Percentiles rank a stretch among this genome's conserved stretches.
phyloP scores from a whole-genome alignment of 1,140 invertebrate genomes.

The Neodiprion virginianus region DNA sequence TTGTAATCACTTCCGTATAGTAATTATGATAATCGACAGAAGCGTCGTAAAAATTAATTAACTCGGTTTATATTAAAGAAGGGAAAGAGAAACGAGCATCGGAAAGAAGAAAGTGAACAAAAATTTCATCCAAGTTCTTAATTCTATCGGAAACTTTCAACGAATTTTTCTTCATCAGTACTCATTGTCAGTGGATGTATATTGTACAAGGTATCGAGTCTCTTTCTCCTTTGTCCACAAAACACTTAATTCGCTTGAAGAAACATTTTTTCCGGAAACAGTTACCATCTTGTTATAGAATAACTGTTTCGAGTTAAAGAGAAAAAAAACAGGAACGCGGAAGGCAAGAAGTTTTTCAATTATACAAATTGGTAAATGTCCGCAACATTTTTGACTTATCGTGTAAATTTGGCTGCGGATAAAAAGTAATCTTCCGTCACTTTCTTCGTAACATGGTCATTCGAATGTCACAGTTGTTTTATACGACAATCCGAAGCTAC shows the following conservation, averaged over 20 bases:
- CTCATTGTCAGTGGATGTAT: background rate
- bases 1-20: background rate
- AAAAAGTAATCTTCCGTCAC: too few relatives aligned
- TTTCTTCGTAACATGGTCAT: too few relatives aligned
- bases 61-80: background rate
- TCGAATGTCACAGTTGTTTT: too few relatives aligned
- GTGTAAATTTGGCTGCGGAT: too few relatives aligned
- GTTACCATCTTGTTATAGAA: too few relatives aligned
- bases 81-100: too few relatives aligned
- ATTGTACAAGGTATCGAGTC: background rate
- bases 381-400: too few relatives aligned
- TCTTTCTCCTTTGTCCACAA: background rate
- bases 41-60: conserved; percentile 2
- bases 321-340: too few relatives aligned
- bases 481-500: too few relatives aligned
- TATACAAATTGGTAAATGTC: too few relatives aligned
- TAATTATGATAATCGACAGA: background rate
- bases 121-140: background rate
- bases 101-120: background rate
- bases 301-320: too few relatives aligned
- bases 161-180: background rate
- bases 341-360: too few relatives aligned
- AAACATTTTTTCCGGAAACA: background rate
- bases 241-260: background rate
- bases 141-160: background rate